phyloP scores from a whole-genome alignment of 2,113 vertebrate species.

The Thamnaconus septentrionalis region DNA sequence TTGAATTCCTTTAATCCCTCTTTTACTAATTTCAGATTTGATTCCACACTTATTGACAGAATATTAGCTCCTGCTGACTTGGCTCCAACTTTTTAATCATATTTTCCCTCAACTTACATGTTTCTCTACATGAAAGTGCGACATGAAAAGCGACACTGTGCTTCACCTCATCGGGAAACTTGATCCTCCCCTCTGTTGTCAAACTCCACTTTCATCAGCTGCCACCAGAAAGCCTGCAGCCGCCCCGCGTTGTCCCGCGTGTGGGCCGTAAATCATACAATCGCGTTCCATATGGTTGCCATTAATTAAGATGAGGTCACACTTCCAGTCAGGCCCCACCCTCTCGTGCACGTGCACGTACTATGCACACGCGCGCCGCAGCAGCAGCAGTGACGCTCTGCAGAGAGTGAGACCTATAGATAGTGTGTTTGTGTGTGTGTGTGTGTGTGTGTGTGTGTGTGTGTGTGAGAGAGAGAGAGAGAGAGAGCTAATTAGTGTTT shows the following conservation, averaged over 20 bases:
- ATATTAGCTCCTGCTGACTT: no score
- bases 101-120: conserved; percentile 12
- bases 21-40: no score
- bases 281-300: conserved; percentile 60
- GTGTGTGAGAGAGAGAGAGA: conserved; percentile 11
- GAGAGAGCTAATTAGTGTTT: conserved; percentile 71
- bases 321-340: conserved; percentile 53
- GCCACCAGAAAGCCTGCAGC: no score
- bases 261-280: conserved; percentile 52
- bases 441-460: no score
- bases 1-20: no score
- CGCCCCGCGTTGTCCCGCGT: conserved; percentile 6
- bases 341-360: conserved; percentile 13
- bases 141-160: neutral
- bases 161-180: conserved; percentile 42
- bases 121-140: neutral
- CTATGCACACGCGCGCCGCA: neutral
- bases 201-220: conserved; percentile 36
- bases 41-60: no score
- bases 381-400: neutral
- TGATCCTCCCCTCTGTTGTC: neutral
- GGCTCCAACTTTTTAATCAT: no score
- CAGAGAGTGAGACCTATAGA: neutral
- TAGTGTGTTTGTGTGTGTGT: neutral
- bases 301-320: conserved; percentile 68